These are phyloP conservation scores for Ophiothrix spiculata DNA, from an alignment of 35 echinoderm and acorn worm species.

Conservation along the genomic window DNA sequence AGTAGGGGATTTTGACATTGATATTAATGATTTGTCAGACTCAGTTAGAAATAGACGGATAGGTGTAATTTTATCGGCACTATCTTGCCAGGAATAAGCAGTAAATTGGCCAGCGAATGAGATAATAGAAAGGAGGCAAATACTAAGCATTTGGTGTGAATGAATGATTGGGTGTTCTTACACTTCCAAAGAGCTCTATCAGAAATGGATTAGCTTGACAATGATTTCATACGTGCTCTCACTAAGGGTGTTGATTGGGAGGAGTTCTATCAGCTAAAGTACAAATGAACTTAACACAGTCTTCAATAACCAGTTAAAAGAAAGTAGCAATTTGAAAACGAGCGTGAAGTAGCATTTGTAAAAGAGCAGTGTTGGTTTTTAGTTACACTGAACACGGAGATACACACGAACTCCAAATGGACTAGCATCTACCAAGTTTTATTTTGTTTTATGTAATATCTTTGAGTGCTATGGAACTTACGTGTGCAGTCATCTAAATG, in stretches of 20 bases:
- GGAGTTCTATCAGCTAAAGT: not conserved
- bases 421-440: no score
- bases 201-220: not conserved
- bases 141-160: not conserved
- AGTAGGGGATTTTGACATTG: not conserved
- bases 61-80: slow-evolving; percentile 3
- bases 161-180: not conserved
- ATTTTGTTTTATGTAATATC: no score
- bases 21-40: slow-evolving; percentile 13
- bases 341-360: no score
- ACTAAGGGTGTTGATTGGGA: not conserved
- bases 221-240: not conserved
- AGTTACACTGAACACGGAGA: no score
- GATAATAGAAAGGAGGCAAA: not conserved
- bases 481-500: no score
- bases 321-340: no score
- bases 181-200: not conserved
- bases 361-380: no score
- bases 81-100: not conserved
- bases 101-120: slow-evolving; percentile 1
- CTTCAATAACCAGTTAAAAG: slow-evolving; percentile 3
- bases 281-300: slow-evolving; percentile 3
- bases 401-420: no score
- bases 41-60: not conserved
- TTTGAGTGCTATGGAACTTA: no score